These are phyloP conservation scores for Hydrophis major DNA, from an alignment of 2,797 vertebrate genomes.

Conservation along the genomic window DNA sequence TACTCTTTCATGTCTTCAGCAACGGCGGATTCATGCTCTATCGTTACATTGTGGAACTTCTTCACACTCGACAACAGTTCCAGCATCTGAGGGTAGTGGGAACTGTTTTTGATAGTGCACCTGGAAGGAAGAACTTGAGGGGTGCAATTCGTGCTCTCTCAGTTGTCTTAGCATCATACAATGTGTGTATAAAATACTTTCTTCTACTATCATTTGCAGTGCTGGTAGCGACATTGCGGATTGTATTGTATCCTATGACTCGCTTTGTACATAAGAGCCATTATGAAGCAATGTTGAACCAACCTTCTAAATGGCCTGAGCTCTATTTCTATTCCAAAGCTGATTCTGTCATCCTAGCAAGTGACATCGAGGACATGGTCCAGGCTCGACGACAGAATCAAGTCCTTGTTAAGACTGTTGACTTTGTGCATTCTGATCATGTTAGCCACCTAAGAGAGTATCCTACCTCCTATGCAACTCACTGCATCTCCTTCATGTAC, in stretches of 20 bases:
- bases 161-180: constrained; percentile 73
- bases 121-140: constrained; percentile 81
- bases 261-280: constrained; percentile 87
- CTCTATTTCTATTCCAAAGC: constrained; percentile 87
- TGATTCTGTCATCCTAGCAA: constrained; percentile 79
- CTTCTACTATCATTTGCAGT: constrained; percentile 80
- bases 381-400: constrained; percentile 69
- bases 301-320: constrained; percentile 87
- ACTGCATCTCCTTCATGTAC: constrained; percentile 80
- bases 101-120: constrained; percentile 88
- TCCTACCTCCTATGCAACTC: constrained; percentile 80
- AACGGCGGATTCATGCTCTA: constrained; percentile 95
- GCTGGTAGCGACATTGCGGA: constrained; percentile 74
- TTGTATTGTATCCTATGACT: constrained; percentile 86
- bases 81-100: constrained; percentile 80
- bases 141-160: constrained; percentile 84
- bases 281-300: constrained; percentile 81
- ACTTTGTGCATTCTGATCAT: constrained; percentile 85
- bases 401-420: constrained; percentile 76
- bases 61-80: constrained; percentile 79
- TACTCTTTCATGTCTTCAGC: constrained; percentile 94
- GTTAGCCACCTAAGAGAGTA: constrained; percentile 85
- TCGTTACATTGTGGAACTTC: constrained; percentile 84
- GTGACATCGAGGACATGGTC: constrained; percentile 81
- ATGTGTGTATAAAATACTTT: constrained; percentile 73